A percentile compares a stretch with the other conserved stretches of the same genome.
Evolutionary conservation across 2,888 invertebrate genomes (phyloP).

Genomic region (Dasysyrphus albostriatus): DNA sequence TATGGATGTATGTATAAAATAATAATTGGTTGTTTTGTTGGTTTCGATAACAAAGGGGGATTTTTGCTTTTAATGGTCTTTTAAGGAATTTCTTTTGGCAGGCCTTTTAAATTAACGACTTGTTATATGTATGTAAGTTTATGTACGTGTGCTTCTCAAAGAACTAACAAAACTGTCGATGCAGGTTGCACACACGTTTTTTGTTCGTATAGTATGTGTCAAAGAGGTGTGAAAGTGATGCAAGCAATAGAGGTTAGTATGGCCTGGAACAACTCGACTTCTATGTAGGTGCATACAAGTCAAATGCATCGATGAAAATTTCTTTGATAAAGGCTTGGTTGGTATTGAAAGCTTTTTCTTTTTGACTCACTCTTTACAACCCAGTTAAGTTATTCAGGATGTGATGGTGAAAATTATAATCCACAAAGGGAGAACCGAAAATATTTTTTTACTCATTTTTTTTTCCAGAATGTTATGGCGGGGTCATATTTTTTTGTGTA

Average conservation of each 20-base stretch:
- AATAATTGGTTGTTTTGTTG: constrained; percentile 6
- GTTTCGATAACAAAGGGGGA: background rate
- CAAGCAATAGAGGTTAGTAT: background rate
- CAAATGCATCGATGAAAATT: background rate
- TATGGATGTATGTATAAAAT: too few species aligned
- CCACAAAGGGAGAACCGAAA: too few species aligned
- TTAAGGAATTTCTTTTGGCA: background rate
- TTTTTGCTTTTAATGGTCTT: background rate
- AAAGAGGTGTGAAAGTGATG: background rate
- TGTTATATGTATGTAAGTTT: too few species aligned
- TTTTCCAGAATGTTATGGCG: too few species aligned
- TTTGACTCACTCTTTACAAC: too few species aligned
- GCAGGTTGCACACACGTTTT: background rate
- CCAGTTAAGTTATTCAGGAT: too few species aligned
- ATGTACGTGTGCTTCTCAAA: background rate
- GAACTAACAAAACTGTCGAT: background rate
- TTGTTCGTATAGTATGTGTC: background rate
- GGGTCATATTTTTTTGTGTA: too few species aligned
- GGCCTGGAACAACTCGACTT: background rate
- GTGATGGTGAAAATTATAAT: too few species aligned
- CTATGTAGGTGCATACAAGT: background rate
- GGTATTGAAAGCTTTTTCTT: too few species aligned
- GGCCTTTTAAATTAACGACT: background rate
- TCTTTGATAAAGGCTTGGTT: too few species aligned
- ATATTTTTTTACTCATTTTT: too few species aligned